phyloP scores from a whole-genome alignment of 2,888 invertebrate genomes.

The Netelia fuscicornis region DNA sequence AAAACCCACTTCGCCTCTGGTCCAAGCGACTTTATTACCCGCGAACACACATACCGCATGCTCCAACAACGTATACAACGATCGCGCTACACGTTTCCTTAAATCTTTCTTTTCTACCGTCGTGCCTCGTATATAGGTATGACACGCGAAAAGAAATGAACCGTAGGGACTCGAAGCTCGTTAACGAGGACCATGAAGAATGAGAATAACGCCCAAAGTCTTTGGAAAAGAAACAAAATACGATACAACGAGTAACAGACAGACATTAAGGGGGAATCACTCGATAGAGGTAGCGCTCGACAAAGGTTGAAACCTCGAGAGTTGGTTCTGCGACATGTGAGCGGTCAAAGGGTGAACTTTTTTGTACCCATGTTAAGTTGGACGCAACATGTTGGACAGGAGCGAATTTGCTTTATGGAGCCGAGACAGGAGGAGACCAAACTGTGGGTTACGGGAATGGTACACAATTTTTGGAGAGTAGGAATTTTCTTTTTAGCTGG shows the following conservation, averaged over 20 bases:
- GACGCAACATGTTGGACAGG: no score
- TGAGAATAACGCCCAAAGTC: slow-evolving; percentile 28
- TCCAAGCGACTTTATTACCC: slow-evolving; percentile 83
- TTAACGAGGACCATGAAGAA: slow-evolving; percentile 44
- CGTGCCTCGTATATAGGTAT: slow-evolving; percentile 8
- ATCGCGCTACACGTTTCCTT: slow-evolving; percentile 58
- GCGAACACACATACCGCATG: slow-evolving; percentile 77
- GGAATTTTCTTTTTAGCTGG: no score
- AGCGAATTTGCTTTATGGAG: no score
- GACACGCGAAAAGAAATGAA: slow-evolving; percentile 35
- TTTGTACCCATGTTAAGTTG: no score
- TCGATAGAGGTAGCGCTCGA: no score
- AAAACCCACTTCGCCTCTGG: slow-evolving; percentile 81
- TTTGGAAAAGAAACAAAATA: background rate
- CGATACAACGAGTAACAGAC: background rate
- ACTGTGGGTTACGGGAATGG: no score
- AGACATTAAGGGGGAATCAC: no score
- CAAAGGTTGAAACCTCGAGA: no score
- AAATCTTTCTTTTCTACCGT: slow-evolving; percentile 53
- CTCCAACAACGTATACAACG: slow-evolving; percentile 17
- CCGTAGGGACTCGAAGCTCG: slow-evolving; percentile 52
- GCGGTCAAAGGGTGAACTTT: no score
- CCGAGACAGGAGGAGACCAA: no score
- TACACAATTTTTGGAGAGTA: no score
- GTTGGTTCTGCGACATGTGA: no score